Evolutionary conservation across 1,140 invertebrate species (phyloP), one percentile per base, ranked within the genome.

Genomic region (Hyles vespertilio): DNA sequence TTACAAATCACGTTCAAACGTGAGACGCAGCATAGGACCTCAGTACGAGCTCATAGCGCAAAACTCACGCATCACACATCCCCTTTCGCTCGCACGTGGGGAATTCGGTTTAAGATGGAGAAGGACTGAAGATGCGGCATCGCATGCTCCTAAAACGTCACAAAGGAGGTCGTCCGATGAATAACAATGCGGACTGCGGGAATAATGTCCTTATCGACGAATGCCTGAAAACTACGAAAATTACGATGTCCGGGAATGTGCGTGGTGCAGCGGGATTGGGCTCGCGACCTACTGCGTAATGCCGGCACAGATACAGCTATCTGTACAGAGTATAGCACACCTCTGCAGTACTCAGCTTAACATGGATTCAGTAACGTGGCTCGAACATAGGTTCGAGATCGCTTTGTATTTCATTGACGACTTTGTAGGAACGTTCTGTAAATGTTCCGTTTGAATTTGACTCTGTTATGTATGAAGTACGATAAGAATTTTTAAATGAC

Each of bases 161-260:
- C 72, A 79, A 86, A 81, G 74, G 81, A 84, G 84, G 82, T 84
- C 82, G 79, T 58, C 63, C 64, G 78, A 80, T 80, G 84, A 87
- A 87, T 85, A 87, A 87, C 82, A 85, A 87, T 87, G 84, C 84
- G 81, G 81, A 84, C 76, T 85, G 79, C 84, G 84, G 77, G 79
- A 80, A 79, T 70, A 74, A 78, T 84, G 81, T 83, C 81, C 82
- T 81, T 78, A 81, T 65, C 56, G 68, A 70, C 59, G 58, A 66
- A 53, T 52, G 46, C 10, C 58, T 60, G 59, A 44, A 43, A 43
- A 47, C 60, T 51, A 51, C 8, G 22, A 49, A 61, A 45, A n/a
- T 50, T 57, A 48, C 56, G 32, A 50, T 43, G 40, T 44, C 47
- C 44, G 45, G 43, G 36, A 40, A 5, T 40, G 36, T 40, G 36